phyloP scores from a whole-genome alignment of 2,888 invertebrate species.

The Pandemis heparana region DNA sequence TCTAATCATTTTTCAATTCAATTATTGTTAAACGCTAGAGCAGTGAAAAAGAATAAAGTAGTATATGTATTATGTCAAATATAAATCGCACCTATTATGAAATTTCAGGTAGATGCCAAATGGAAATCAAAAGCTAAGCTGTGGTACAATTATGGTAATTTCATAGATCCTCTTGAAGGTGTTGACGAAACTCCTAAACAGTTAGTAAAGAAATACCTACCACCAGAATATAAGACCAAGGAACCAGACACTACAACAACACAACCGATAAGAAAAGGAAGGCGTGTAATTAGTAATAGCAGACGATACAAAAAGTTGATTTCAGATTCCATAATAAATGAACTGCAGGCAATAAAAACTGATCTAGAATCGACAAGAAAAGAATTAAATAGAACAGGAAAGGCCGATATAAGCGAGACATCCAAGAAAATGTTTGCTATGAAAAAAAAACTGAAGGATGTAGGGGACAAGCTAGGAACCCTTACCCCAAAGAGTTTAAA shows the following conservation, averaged over 20 bases:
- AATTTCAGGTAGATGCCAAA: neutral
- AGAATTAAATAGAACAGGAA: neutral
- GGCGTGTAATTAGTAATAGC: neutral
- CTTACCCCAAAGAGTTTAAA: neutral
- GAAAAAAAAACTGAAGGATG: neutral
- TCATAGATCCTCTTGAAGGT: neutral
- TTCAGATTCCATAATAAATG: neutral
- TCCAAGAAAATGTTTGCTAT: neutral
- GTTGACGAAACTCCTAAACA: neutral
- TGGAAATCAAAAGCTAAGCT: neutral
- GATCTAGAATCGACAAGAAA: neutral
- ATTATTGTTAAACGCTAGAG: too few relatives aligned
- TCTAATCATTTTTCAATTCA: too few relatives aligned
- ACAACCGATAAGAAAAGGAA: neutral
- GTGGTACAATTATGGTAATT: neutral
- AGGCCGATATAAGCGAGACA: neutral
- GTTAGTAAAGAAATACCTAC: neutral
- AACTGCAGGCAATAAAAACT: neutral
- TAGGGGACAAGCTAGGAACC: neutral
- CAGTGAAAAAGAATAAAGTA: too few relatives aligned
- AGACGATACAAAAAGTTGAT: neutral
- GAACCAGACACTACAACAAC: neutral
- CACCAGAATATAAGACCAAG: neutral
- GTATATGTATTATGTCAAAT: too few relatives aligned
- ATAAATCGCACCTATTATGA: neutral